Base-by-base conservation (phyloP, 1,140 invertebrate species). In the Nebria ingens region DNA sequence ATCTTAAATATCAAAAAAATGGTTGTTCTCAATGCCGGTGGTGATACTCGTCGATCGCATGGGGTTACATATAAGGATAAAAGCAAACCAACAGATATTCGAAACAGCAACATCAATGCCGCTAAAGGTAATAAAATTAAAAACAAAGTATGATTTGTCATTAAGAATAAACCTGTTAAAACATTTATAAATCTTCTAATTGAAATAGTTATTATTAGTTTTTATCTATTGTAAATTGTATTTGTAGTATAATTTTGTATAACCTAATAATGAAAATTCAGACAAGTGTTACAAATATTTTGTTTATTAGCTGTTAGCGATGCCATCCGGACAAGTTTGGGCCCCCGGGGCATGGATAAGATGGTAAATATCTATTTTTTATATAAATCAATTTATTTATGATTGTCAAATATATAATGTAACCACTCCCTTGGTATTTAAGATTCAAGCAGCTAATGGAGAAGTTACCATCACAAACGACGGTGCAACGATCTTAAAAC, bases 391-490 rank as follows among this genome's bases (percentile, higher is more conserved):
- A 17, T n/a, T 56, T 9, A 40, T 51, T 53, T 6, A 50, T 50
- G 20, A 45, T 21, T 17, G 20, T 38, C 56, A 19, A 52, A 54
- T 19, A 42, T 49, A 13, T 13, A 34, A 13, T 20, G 6, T 4
- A 12, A 17, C 40, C 40, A 45, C 40, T 45, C 40, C 40, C 40
- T 49, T 51, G 11, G 54, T 61, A 62, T 72, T 73, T 57, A 63
- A 85, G 89, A 99, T 99, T 62, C 97, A 99, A 81, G 79, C 91
- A 50, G 81, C 82, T 13, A 97, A 96, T 79, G 96, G 96, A 9
- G 95, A 98, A 80, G 97, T 99, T 0, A 99, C 95, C 9, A 99
- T 99, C 56, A 99, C 97, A 49, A 99, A 99, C 79, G 97, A 99
- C 82, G 97, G 97, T 58, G 97, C 97, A 21, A 99, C 97, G 21